Evolutionary conservation across 2,888 invertebrate genomes (phyloP).

Genomic region (Drosophila helvetica): DNA sequence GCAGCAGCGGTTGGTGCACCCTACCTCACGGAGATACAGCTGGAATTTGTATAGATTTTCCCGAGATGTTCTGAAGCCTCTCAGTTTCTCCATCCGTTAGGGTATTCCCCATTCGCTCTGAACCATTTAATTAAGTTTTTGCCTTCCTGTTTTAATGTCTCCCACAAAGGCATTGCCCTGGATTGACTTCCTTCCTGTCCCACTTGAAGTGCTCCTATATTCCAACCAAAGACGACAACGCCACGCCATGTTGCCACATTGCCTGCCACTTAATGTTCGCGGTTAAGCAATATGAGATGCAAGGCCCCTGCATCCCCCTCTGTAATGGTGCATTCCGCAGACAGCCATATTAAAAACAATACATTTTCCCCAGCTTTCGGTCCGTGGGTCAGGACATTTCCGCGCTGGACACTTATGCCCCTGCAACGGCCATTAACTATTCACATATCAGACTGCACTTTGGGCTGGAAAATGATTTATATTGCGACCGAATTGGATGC

Average conservation of each 20-base stretch:
- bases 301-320: conserved; percentile 16
- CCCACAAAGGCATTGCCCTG: conserved; percentile 31
- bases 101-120: conserved; percentile 26
- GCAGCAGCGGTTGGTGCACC: conserved; percentile 21
- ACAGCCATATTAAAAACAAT: conserved; percentile 55
- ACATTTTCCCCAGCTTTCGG: conserved; percentile 41
- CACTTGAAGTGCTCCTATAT: neutral
- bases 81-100: neutral
- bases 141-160: conserved; percentile 32
- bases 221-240: conserved; percentile 41
- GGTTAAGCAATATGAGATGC: conserved; percentile 55
- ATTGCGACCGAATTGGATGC: conserved; percentile 50
- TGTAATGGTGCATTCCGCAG: conserved; percentile 11
- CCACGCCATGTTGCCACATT: conserved; percentile 42
- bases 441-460: conserved; percentile 41
- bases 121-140: conserved; percentile 13
- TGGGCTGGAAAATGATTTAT: conserved; percentile 53
- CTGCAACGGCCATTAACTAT: conserved; percentile 43
- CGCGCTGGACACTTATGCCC: conserved; percentile 29
- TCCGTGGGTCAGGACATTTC: neutral
- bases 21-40: conserved; percentile 4
- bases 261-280: conserved; percentile 74
- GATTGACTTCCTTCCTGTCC: conserved; percentile 31
- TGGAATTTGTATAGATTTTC: too few relatives aligned
- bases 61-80: neutral